Base-by-base conservation (phyloP, 2,888 invertebrate genomes). In the Acrocyrtus sp. region DNA sequence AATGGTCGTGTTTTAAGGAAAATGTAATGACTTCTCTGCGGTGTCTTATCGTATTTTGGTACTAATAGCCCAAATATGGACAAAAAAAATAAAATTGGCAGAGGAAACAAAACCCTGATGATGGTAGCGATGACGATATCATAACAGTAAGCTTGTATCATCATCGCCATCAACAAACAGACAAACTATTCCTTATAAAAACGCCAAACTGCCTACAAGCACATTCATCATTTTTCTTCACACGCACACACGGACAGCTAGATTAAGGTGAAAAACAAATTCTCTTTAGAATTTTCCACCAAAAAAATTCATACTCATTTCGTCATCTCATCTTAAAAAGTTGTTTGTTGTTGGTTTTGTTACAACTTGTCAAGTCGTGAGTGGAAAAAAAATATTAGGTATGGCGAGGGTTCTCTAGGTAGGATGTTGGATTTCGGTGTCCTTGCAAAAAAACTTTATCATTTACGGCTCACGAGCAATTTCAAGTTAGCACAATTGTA, bases 311-410 rank as follows among this genome's bases (percentile, higher is more conserved):
- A 26, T 15, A 17, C 51, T 45, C 61, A 51, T 68, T 54, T 53
- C 47, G 54, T 48, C 45, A 51, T 48, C 57, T 66, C 39, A 34
- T 17, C 47, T 19, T 2, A n/a, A 60, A 57, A 62, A 62, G n/a
- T n/a, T n/a, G n/a, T n/a, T n/a, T n/a, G n/a, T n/a, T n/a, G n/a
- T n/a, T n/a, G n/a, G n/a, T n/a, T n/a, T n/a, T n/a, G n/a, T n/a
- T n/a, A n/a, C n/a, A n/a, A 22, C 57, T 34, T 72, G 68, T 68
- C 61, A 54, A 68, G 51, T 72, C 70, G 70, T 72, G 70, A 72
- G 70, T n/a, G 15, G 63, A 58, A 63, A 63, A 57, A 63, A n/a
- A n/a, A n/a, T n/a, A n/a, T n/a, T 58, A 63, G 70, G 70, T 63
- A 63, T 58, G 70, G 70, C 53, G 2, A 43, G 15, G 58, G 26